phyloP scores from a whole-genome alignment of 1,140 invertebrate genomes.

The Protaetia brevitarsis region DNA sequence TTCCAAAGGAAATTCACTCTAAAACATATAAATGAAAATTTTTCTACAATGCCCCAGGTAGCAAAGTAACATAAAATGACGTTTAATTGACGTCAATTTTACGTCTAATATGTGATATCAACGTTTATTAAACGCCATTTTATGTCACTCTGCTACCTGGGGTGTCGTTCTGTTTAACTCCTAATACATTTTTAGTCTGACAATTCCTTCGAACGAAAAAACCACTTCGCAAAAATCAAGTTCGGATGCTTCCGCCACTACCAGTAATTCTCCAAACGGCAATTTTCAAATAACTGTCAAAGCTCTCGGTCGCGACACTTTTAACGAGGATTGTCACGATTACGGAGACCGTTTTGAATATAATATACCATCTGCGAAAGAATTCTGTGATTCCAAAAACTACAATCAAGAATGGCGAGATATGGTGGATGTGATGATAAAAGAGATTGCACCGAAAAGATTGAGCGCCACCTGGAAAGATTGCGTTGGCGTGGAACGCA shows the following conservation, averaged over 20 bases:
- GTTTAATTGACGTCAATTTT: too few relatives aligned
- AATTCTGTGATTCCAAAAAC: constrained; percentile 45
- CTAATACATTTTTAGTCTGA: not conserved
- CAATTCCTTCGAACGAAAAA: not conserved
- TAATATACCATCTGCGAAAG: constrained; percentile 31
- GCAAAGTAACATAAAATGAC: too few relatives aligned
- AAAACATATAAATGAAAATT: too few relatives aligned
- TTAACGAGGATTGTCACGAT: not conserved
- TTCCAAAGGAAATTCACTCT: too few relatives aligned
- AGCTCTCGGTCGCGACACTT: not conserved
- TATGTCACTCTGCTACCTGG: too few relatives aligned
- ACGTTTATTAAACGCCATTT: too few relatives aligned
- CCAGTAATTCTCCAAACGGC: not conserved
- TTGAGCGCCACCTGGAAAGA: constrained; percentile 63
- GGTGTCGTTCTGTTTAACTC: too few relatives aligned
- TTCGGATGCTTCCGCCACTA: not conserved
- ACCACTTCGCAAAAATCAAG: not conserved
- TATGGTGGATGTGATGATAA: constrained; percentile 56
- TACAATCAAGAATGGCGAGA: constrained; percentile 50
- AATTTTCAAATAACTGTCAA: constrained; percentile 7
- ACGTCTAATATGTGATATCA: too few relatives aligned
- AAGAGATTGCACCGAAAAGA: constrained; percentile 63
- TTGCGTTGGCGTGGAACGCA: constrained; percentile 72
- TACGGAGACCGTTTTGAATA: not conserved
- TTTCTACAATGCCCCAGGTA: too few relatives aligned